These are phyloP conservation scores for Solen grandis DNA, from an alignment of 1,140 invertebrate genomes.

Conservation along the genomic window DNA sequence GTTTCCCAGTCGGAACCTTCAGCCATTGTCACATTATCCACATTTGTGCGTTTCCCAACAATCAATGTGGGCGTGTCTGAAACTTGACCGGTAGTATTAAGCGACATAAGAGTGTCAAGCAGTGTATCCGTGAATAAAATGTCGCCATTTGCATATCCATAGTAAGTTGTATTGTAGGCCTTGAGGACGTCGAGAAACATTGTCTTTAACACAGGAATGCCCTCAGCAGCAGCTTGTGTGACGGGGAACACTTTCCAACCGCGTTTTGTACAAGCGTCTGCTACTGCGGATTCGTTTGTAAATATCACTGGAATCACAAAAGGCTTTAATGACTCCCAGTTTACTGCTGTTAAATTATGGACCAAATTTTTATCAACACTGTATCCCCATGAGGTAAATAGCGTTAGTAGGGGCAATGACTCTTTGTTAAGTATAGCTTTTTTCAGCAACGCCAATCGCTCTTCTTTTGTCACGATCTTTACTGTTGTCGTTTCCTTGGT, in stretches of 20 bases:
- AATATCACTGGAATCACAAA: conserved; percentile 59
- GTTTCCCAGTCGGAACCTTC: conserved; percentile 56
- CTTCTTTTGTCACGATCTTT: not conserved
- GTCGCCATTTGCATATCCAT: conserved; percentile 64
- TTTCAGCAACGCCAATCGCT: not conserved
- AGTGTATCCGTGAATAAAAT: conserved; percentile 62
- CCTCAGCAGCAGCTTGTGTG: conserved; percentile 43
- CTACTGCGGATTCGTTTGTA: conserved; percentile 45
- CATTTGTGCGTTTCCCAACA: conserved; percentile 60
- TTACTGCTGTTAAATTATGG: conserved; percentile 61
- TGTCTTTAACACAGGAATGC: conserved; percentile 62
- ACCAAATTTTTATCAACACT: conserved; percentile 52
- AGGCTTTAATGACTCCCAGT: conserved; percentile 60
- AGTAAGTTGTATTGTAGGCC: conserved; percentile 57
- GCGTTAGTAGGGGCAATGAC: conserved; percentile 49
- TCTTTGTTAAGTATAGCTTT: not conserved
- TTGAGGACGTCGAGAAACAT: conserved; percentile 63
- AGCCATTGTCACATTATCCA: conserved; percentile 54
- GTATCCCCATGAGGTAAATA: conserved; percentile 59
- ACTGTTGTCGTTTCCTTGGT: too few relatives aligned
- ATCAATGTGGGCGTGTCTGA: conserved; percentile 52
- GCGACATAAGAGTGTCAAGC: conserved; percentile 43
- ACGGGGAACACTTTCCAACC: conserved; percentile 55
- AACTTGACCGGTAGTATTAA: conserved; percentile 29
- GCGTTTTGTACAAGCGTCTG: conserved; percentile 18